Evolutionary conservation across 2,888 invertebrate species (phyloP).

Genomic region (Nymphalis polychloros): DNA sequence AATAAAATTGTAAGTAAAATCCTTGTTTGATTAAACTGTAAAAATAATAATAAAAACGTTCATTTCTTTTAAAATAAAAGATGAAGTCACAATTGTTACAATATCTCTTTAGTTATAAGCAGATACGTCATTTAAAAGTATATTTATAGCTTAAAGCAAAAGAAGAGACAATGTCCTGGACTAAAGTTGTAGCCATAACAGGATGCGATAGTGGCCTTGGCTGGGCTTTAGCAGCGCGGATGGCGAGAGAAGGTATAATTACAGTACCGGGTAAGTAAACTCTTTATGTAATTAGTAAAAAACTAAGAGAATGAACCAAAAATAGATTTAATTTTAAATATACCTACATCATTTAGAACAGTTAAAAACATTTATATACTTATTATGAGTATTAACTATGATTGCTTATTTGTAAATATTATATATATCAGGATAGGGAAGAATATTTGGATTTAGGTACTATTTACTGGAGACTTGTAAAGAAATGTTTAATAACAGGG

Average conservation of each 20-base stretch:
- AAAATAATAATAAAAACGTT: neutral
- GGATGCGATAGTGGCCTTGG: constrained; percentile 95
- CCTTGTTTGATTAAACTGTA: neutral
- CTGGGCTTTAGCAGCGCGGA: constrained; percentile 85
- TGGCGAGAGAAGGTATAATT: constrained; percentile 83
- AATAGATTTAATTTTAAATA: no score
- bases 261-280: constrained; percentile 87
- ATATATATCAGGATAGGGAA: no score
- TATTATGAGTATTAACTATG: no score
- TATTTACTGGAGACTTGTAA: no score
- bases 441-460: no score
- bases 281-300: neutral
- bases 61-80: neutral
- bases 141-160: neutral
- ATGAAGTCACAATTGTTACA: neutral
- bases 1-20: constrained; percentile 3
- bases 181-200: constrained; percentile 85
- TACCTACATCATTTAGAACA: no score
- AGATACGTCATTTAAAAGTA: neutral
- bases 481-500: no score
- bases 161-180: constrained; percentile 51
- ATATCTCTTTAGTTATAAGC: neutral
- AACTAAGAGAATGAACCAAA: no score
- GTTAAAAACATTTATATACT: no score
- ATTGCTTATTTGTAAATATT: no score